Percentiles rank a stretch among this genome's conserved stretches.
Conservation (phyloP, 2,797 vertebrate genomes). For the Phyllotis vaccarum region DNA sequence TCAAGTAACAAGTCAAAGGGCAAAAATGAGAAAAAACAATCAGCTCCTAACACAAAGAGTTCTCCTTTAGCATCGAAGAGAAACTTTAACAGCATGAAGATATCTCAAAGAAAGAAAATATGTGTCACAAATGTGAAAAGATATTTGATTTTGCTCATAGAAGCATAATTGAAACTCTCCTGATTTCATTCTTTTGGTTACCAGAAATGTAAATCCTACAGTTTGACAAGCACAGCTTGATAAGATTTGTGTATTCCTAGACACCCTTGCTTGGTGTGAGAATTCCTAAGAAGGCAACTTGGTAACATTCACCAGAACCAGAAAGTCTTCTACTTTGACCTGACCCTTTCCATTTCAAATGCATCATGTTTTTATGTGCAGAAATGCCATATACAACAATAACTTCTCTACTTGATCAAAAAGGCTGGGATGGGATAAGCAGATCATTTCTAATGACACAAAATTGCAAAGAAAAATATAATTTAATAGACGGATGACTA, state of each 20-base stretch:
- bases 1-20: conserved; percentile 8
- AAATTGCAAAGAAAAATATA: conserved; percentile 4
- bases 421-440: not conserved
- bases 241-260: not conserved
- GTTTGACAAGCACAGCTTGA: not conserved
- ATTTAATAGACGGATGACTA: not conserved
- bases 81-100: not conserved
- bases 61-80: not conserved
- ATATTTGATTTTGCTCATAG: not conserved
- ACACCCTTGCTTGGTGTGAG: not conserved
- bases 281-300: not conserved
- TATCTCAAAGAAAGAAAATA: not conserved
- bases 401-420: not conserved
- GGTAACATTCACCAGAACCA: not conserved
- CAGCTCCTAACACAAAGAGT: not conserved
- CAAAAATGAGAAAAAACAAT: conserved; percentile 2
- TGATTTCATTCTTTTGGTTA: not conserved
- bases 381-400: not conserved
- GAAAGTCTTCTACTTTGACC: not conserved
- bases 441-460: not conserved
- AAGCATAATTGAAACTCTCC: not conserved
- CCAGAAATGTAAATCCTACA: not conserved
- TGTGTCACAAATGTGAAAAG: not conserved
- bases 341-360: not conserved
- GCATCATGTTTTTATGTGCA: not conserved